Base-by-base conservation (phyloP, 2,888 invertebrate genomes). In the Polyploca ridens region DNA sequence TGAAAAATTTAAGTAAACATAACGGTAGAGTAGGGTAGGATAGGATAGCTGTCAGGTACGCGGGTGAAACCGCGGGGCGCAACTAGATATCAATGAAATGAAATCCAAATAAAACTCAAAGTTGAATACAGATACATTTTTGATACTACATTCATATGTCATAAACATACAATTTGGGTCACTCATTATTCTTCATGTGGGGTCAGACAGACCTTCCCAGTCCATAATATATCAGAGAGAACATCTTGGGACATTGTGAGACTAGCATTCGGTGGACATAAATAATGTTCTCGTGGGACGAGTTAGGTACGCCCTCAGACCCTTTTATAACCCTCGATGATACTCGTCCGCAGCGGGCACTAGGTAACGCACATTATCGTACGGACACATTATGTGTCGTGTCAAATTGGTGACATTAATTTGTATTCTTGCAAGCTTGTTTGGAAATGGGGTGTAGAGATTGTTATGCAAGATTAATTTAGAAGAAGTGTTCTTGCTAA, bases 211-310 rank as follows among this genome's bases (percentile, higher is more conserved):
- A 58, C 44, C 58, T 46, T 54, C 72, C 69, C 69, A 68, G 76
- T 75, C 81, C 76, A 81, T 84, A 85, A 82, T 79, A 83, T 80
- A 85, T 66, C 65, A 58, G 58, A 54, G 27, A 5, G 69, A 72
- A 79, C 77, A 79, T 80, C 76, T 79, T 77, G 79, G 81, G 83
- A 78, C 81, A 74, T 72, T 69, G 73, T 66, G 64, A 74, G 76
- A 77, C 76, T 79, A 77, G 77, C 19, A 54, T 78, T 76, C 72
- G 76, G 75, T 70, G 74, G 69, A 76, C 79, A 85, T 89, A 88
- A 87, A 88, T 88, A 85, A 88, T 85, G 83, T 73, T 72, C 84
- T 84, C 85, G 54, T 60, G 89, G 87, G 89, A 82, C 82, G 75
- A 81, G 84, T 88, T 83, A 84, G 82, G 73, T 77, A 77, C 69